These are phyloP conservation scores for Masticophis lateralis DNA, from an alignment of 2,797 vertebrate genomes.

Conservation along the genomic window DNA sequence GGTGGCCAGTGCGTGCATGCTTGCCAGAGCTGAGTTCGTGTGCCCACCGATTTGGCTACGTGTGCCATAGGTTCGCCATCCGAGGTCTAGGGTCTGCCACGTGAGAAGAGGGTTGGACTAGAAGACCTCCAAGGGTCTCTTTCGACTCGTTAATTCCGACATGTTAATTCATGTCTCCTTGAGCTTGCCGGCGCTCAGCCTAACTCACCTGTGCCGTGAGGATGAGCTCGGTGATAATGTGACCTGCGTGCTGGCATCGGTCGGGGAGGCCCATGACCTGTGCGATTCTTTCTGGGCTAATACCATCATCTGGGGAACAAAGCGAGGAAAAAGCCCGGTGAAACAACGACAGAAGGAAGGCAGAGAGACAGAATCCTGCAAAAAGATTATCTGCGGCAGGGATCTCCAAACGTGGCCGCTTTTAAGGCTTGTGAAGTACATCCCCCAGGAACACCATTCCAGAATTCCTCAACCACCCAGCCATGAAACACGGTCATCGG, in stretches of 20 bases:
- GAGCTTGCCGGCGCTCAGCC: accelerated
- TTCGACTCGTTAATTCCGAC: too few species aligned
- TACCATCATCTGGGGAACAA: slow-evolving; percentile 85
- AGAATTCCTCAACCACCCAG: too few species aligned
- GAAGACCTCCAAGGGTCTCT: neutral
- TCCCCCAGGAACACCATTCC: too few species aligned
- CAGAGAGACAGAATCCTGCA: neutral
- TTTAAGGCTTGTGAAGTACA: too few species aligned
- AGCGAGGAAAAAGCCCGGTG: slow-evolving; percentile 30
- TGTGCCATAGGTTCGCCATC: too few species aligned
- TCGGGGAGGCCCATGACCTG: slow-evolving; percentile 97
- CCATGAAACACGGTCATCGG: too few species aligned
- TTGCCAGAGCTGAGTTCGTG: too few species aligned
- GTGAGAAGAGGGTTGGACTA: neutral
- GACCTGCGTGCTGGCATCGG: slow-evolving; percentile 93
- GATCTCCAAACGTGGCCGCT: too few species aligned
- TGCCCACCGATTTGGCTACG: too few species aligned
- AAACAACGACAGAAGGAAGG: slow-evolving; percentile 14
- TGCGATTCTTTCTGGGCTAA: slow-evolving; percentile 91
- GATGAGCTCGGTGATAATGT: slow-evolving; percentile 94
- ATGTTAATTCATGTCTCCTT: neutral
- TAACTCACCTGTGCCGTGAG: slow-evolving; percentile 90
- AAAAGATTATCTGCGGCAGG: neutral
- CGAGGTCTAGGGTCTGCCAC: too few species aligned
- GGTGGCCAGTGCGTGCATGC: too few species aligned